Conservation (phyloP, 2,797 vertebrate genomes). For the Caiman crocodilus region DNA sequence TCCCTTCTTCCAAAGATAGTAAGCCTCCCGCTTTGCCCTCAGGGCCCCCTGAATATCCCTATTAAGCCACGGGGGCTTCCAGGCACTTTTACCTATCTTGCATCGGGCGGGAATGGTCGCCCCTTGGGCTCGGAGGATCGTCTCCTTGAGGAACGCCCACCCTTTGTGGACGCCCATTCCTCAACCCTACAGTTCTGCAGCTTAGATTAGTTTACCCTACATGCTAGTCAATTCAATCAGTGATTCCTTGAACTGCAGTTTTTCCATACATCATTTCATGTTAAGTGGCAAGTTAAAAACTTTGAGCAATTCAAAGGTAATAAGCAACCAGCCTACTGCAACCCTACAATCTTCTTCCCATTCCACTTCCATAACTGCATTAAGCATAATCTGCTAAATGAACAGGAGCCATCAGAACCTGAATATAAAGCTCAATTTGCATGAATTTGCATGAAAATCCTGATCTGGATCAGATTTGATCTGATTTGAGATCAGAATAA, state of each 20-base stretch:
- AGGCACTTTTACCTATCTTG: too few species aligned
- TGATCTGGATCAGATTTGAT: background rate
- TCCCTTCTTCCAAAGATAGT: too few species aligned
- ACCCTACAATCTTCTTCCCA: background rate
- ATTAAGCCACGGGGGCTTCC: too few species aligned
- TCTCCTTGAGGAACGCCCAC: too few species aligned
- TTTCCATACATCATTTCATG: background rate
- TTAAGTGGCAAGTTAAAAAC: conserved; percentile 4
- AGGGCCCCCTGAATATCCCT: too few species aligned
- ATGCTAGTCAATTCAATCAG: background rate
- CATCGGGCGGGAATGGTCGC: too few species aligned
- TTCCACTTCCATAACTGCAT: background rate
- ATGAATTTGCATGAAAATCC: background rate
- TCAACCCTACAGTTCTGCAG: too few species aligned
- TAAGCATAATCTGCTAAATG: background rate
- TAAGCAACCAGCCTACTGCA: background rate
- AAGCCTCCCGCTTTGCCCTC: too few species aligned
- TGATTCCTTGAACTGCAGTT: background rate
- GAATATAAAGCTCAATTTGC: background rate
- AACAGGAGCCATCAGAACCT: background rate
- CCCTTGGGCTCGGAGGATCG: too few species aligned
- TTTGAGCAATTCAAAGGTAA: background rate
- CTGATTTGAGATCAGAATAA: background rate
- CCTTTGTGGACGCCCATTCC: too few species aligned
- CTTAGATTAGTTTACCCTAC: background rate